Base-by-base conservation (phyloP, 1,140 invertebrate genomes). In the Aphaenogaster ashmeadi region DNA sequence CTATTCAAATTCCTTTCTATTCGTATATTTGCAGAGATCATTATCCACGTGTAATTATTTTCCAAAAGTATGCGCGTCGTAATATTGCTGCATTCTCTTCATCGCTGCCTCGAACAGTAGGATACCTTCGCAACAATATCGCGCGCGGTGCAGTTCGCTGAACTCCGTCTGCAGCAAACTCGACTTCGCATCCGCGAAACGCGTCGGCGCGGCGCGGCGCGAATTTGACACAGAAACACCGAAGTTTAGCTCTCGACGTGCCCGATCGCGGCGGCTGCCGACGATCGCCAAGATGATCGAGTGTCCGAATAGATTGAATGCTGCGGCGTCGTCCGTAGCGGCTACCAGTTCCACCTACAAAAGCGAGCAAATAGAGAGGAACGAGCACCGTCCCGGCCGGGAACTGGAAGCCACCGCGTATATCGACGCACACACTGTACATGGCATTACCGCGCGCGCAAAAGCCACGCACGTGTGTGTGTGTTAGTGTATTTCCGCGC, bases 141-240 rank as follows among this genome's bases (percentile, higher is more conserved):
- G 69, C 69, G 69, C 80, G 67, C 80, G 54, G 21, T 75, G 56
- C 69, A 84, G 80, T 84, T 84, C 80, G 69, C 80, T 84, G 80
- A 84, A 84, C 80, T 60, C 79, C 66, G 66, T 72, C 33, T 21
- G 66, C 79, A 56, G 56, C 33, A 41, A 41, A 38, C 80, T 47
- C 80, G 54, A 21, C 54, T 27, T 74, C 41, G 80, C 41, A 47
- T 71, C 52, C 67, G 54, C 80, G 78, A 47, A 44, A 60, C 74
- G 74, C 74, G 56, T 18, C 56, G 56, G 27, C 27, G 47, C 58
- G 58, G 77, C n/a, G 66, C 69, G 47, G 38, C 62, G 62, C 36
- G 41, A 58, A 50, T 75, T 47, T 84, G 80, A 84, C 80, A 84
- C 69, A 84, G 80, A 84, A 84, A 84, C 41, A 27, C 27, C 54